Evolutionary conservation across 1,140 invertebrate species (phyloP).

Genomic region (Agrilus planipennis): DNA sequence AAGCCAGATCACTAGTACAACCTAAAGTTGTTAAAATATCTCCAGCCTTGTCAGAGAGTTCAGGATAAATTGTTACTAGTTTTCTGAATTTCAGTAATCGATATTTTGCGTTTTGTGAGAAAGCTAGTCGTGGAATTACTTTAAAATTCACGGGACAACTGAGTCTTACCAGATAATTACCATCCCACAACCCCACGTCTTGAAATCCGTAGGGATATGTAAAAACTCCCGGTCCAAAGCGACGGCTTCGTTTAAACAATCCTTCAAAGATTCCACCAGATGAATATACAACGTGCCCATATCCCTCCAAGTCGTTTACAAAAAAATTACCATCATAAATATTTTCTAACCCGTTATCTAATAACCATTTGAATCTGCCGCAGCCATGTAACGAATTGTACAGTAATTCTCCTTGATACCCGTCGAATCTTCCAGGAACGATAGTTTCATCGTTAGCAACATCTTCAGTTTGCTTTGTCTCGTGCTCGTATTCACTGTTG

Average conservation of each 20-base stretch:
- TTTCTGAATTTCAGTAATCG: constrained; percentile 20
- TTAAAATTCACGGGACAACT: constrained; percentile 11
- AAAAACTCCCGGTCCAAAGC: constrained; percentile 41
- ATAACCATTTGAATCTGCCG: constrained; percentile 33
- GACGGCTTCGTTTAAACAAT: constrained; percentile 33
- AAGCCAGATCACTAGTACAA: constrained; percentile 9
- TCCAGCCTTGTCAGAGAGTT: constrained; percentile 10
- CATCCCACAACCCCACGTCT: constrained; percentile 40
- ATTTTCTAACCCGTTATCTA: constrained; percentile 20
- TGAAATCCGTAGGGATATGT: constrained; percentile 30
- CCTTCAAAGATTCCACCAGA: constrained; percentile 35
- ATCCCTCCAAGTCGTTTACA: constrained; percentile 38
- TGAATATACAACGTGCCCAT: constrained; percentile 36
- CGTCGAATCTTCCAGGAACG: too few relatives aligned
- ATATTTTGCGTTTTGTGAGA: constrained; percentile 11
- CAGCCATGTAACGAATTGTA: constrained; percentile 34
- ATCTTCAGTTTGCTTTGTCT: too few relatives aligned
- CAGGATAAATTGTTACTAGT: constrained; percentile 13
- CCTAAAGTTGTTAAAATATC: constrained; percentile 11
- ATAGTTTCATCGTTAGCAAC: too few relatives aligned
- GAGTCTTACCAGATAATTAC: constrained; percentile 32
- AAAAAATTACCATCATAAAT: constrained; percentile 39
- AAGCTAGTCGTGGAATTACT: constrained; percentile 16
- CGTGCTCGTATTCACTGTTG: too few relatives aligned
- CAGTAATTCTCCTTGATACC: constrained; percentile 32